Evolutionary conservation across 1,140 invertebrate genomes (phyloP), one percentile per base, ranked within the genome.

Genomic region (Drosophila seguyi): DNA sequence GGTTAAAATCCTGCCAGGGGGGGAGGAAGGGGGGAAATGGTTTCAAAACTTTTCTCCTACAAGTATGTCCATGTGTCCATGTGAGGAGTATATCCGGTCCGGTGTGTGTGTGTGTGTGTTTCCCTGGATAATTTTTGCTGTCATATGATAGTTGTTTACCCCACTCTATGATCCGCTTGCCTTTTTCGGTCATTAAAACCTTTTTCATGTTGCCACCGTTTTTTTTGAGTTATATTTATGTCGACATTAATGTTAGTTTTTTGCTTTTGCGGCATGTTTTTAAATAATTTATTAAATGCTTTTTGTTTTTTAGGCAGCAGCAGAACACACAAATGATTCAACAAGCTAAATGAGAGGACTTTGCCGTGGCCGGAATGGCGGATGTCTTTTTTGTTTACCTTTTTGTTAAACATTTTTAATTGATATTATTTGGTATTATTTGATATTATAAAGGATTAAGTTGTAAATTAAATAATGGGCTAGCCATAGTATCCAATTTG

Each of bases 271-370:
- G 62, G 50, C 29, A 4, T 55, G 52, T 58, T 59, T 69, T 78
- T 71, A 58, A 86, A 82, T 87, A 87, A 82, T 75, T 72, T 60
- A 87, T 58, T 60, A 79, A 87, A 75, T 69, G 75, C 18, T 67
- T 82, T 75, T 61, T 67, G 68, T 22, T 75, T 36, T 38, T 56
- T n/a, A 42, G 50, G 29, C 50, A 34, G 5, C 31, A 50, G 27
- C 47, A 50, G 31, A 50, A 50, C 2, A 36, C 52, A 59, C 11
- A 78, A 71, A 72, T 41, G n/a, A 47, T 41, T 71, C 36, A 69
- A 69, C 50, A 69, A 34, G 41, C 65, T 57, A 75, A 69, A 29
- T 10, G 44, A 62, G 20, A 20, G 22, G 27, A 18, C 2, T 36
- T 68, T 50, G 25, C 20, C 36, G 58, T 25, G 44, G 44, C 44